Conservation (phyloP, 2,113 vertebrate genomes). For the Limanda limanda region DNA sequence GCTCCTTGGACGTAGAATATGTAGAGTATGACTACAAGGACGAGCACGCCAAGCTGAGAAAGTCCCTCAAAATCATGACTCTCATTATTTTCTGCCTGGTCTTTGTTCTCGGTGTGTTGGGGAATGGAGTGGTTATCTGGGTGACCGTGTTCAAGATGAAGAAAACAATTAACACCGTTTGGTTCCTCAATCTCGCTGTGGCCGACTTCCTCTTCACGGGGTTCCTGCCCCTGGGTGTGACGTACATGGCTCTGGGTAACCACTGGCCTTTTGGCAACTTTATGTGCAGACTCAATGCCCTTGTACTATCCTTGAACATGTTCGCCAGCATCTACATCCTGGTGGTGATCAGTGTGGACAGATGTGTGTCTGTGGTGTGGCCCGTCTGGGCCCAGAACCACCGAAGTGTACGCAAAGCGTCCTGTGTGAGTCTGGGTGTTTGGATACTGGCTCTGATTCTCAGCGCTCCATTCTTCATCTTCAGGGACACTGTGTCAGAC, state of each 20-base stretch:
- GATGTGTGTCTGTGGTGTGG: slow-evolving; percentile 84
- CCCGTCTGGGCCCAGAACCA: slow-evolving; percentile 89
- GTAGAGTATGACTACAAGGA: too few species aligned
- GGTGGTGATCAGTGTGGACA: slow-evolving; percentile 85
- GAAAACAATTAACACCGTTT: slow-evolving; percentile 85
- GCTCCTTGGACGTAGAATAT: too few species aligned
- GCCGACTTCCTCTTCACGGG: slow-evolving; percentile 87
- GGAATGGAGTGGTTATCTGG: slow-evolving; percentile 91
- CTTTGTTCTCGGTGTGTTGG: slow-evolving; percentile 84
- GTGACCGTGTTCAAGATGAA: slow-evolving; percentile 89
- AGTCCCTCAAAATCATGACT: slow-evolving; percentile 72
- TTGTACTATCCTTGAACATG: slow-evolving; percentile 76
- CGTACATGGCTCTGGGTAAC: slow-evolving; percentile 76
- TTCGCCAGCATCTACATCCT: slow-evolving; percentile 88
- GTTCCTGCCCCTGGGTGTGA: slow-evolving; percentile 84
- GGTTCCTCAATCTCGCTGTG: slow-evolving; percentile 87
- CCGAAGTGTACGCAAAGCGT: slow-evolving; percentile 78
- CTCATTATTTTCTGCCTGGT: slow-evolving; percentile 81
- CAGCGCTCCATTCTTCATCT: slow-evolving; percentile 78
- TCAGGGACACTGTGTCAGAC: slow-evolving; percentile 72
- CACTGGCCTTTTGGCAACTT: slow-evolving; percentile 89
- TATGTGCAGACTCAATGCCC: slow-evolving; percentile 78
- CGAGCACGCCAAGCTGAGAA: background rate
- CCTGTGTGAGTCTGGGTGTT: slow-evolving; percentile 73
- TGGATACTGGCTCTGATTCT: slow-evolving; percentile 85